Percentiles rank a stretch among this genome's conserved stretches.
These are phyloP conservation scores for Chrysotoxum bicinctum DNA, from an alignment of 2,888 invertebrate genomes.

Conservation along the genomic window DNA sequence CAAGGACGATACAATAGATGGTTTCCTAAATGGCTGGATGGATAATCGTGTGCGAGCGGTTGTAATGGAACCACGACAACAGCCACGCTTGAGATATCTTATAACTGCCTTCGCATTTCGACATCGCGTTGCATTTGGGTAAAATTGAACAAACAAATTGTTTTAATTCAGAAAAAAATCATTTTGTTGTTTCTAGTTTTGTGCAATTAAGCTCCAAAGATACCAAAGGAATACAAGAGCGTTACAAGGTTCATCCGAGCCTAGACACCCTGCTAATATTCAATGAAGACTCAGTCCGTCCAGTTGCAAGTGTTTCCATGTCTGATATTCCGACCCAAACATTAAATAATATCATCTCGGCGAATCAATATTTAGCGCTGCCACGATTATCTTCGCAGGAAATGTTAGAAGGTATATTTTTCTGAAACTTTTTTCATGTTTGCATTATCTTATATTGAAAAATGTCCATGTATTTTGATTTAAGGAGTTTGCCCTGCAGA, in stretches of 20 bases:
- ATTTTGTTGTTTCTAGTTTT: constrained; percentile 82
- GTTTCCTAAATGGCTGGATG: constrained; percentile 92
- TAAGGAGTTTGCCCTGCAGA: constrained; percentile 91
- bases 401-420: constrained; percentile 80
- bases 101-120: constrained; percentile 93
- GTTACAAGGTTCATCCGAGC: constrained; percentile 88
- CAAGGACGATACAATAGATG: constrained; percentile 88
- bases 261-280: constrained; percentile 93
- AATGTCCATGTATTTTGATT: constrained; percentile 39
- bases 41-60: constrained; percentile 96
- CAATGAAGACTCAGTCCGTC: constrained; percentile 91
- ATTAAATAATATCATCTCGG: constrained; percentile 92
- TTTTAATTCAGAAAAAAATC: background rate
- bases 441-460: background rate
- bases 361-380: constrained; percentile 93
- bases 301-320: constrained; percentile 94
- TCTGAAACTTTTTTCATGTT: background rate
- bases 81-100: constrained; percentile 92
- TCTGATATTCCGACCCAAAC: constrained; percentile 94
- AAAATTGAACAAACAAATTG: constrained; percentile 76
- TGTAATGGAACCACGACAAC: constrained; percentile 90
- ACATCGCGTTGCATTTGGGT: constrained; percentile 94
- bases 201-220: constrained; percentile 85
- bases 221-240: constrained; percentile 85
- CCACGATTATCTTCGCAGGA: constrained; percentile 97